Conservation (phyloP, 2,797 vertebrate species). For the Tangara arthus region DNA sequence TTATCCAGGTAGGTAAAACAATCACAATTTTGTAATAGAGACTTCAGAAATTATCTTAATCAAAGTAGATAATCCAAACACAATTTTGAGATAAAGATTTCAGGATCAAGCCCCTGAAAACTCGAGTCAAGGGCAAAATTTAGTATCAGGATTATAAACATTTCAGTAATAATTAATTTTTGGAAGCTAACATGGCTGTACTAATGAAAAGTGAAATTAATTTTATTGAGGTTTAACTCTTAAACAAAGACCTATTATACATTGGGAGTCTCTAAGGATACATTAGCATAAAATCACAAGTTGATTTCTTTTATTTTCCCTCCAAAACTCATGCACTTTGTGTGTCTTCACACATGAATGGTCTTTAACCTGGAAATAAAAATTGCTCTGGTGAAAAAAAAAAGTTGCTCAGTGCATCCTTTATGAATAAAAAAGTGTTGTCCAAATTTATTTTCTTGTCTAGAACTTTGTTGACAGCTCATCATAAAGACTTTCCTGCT, state of each 20-base stretch:
- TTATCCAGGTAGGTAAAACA: neutral
- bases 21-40: neutral
- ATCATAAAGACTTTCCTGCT: neutral
- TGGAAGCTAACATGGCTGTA: neutral
- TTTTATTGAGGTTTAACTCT: neutral
- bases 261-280: neutral
- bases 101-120: neutral
- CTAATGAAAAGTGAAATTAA: neutral
- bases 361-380: neutral
- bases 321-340: neutral
- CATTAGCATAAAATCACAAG: neutral
- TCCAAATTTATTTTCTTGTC: neutral
- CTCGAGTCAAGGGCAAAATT: neutral
- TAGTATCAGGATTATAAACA: neutral
- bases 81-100: neutral
- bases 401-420: accelerated
- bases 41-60: neutral
- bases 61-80: neutral
- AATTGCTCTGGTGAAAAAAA: neutral
- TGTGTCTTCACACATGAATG: neutral
- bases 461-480: neutral
- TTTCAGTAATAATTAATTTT: neutral
- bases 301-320: neutral
- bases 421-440: neutral
- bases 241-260: neutral